phyloP scores from a whole-genome alignment of 1,140 invertebrate genomes.

The Harpegnathos saltator region DNA sequence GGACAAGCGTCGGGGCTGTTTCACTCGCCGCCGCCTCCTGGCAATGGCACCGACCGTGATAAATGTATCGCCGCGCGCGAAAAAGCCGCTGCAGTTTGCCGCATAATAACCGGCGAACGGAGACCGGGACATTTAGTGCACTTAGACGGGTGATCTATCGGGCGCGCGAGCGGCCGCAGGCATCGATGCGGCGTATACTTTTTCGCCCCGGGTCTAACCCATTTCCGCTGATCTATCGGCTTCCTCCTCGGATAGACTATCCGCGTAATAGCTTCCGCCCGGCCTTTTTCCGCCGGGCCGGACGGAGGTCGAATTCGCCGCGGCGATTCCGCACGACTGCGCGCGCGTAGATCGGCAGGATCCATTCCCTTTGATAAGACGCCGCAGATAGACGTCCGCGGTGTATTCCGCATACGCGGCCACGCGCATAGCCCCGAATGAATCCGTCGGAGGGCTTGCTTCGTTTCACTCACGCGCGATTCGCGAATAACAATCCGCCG shows the following conservation, averaged over 20 bases:
- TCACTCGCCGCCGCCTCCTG: conserved; percentile 50
- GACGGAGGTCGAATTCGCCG: conserved; percentile 27
- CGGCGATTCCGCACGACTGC: neutral
- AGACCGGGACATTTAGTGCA: conserved; percentile 77
- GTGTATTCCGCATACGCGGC: too few species aligned
- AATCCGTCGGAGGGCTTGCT: too few species aligned
- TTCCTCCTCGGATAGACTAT: conserved; percentile 69
- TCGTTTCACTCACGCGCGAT: neutral
- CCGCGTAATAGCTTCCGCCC: conserved; percentile 53
- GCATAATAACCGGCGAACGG: conserved; percentile 70
- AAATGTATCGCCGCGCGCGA: conserved; percentile 62
- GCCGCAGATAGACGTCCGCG: too few species aligned
- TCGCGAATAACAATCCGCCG: neutral
- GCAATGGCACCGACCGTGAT: conserved; percentile 65
- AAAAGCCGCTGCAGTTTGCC: conserved; percentile 68
- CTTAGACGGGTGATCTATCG: conserved; percentile 77
- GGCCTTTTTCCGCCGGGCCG: conserved; percentile 38
- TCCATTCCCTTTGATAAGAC: too few species aligned
- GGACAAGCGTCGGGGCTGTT: conserved; percentile 29
- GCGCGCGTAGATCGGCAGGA: too few species aligned
- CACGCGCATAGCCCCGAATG: neutral
- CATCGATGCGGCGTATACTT: conserved; percentile 71
- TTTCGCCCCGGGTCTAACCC: conserved; percentile 69
- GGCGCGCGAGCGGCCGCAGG: conserved; percentile 54
- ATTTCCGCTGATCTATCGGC: conserved; percentile 74